A percentile compares a stretch with the other conserved stretches of the same genome.
These are phyloP conservation scores for Lytechinus pictus DNA, from an alignment of 35 echinoderm and acorn worm species.

Conservation along the genomic window DNA sequence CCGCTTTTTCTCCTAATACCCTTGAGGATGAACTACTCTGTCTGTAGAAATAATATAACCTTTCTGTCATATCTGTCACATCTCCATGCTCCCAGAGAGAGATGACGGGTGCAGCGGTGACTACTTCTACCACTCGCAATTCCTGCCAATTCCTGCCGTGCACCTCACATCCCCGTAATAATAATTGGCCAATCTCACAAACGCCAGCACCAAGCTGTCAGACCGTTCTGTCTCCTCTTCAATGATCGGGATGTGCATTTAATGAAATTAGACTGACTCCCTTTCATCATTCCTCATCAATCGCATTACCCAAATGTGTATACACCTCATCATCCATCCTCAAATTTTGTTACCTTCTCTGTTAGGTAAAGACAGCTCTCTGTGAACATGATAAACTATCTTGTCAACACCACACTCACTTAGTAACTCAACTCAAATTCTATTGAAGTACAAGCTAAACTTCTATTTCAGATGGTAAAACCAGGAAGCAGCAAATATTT, in stretches of 20 bases:
- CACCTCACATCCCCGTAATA: neutral
- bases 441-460: neutral
- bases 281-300: conserved; percentile 29
- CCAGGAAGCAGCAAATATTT: neutral
- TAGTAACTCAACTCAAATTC: neutral
- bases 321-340: neutral
- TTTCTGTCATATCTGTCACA: conserved; percentile 32
- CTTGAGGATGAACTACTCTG: conserved; percentile 15
- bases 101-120: neutral
- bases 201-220: conserved; percentile 25
- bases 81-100: neutral
- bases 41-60: conserved; percentile 27
- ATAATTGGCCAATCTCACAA: conserved; percentile 24
- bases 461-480: neutral
- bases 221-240: neutral
- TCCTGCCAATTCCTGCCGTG: neutral
- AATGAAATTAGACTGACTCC: conserved; percentile 53
- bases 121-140: neutral
- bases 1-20: neutral
- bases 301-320: conserved; percentile 24
- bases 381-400: conserved; percentile 5
- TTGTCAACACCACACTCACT: neutral
- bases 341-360: conserved; percentile 31
- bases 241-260: conserved; percentile 24
- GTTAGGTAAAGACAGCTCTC: conserved; percentile 13